Evolutionary conservation across 2,797 vertebrate genomes (phyloP).

Genomic region (Pagetopsis macropterus): DNA sequence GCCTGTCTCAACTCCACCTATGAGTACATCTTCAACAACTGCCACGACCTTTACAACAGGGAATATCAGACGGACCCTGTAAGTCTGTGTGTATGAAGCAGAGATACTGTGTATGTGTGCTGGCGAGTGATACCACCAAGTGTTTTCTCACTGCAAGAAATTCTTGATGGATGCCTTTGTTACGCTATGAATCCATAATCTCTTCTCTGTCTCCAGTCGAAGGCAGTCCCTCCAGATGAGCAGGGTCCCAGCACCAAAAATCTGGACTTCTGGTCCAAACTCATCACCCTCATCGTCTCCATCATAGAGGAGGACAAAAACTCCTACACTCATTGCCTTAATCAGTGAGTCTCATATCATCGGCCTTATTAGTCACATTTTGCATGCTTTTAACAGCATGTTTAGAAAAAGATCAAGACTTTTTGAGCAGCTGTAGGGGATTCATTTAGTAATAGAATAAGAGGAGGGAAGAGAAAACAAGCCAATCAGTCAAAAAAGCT

Average conservation of each 20-base stretch:
- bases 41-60: constrained; percentile 93
- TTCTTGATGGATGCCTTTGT: neutral
- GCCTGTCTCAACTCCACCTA: constrained; percentile 98
- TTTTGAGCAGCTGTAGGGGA: neutral
- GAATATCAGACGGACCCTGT: constrained; percentile 95
- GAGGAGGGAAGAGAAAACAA: constrained; percentile 4
- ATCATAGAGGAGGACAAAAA: constrained; percentile 99
- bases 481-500: constrained; percentile 4
- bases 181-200: neutral
- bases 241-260: constrained; percentile 95
- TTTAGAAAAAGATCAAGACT: neutral
- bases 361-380: neutral
- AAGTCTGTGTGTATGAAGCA: constrained; percentile 56
- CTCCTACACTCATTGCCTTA: constrained; percentile 96
- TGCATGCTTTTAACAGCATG: neutral
- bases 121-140: neutral
- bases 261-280: constrained; percentile 98
- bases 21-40: constrained; percentile 98
- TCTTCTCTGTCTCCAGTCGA: constrained; percentile 80
- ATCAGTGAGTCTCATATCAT: constrained; percentile 80
- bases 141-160: neutral
- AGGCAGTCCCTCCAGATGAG: constrained; percentile 94
- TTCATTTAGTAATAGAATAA: neutral
- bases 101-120: neutral
- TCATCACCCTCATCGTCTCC: constrained; percentile 97